A percentile compares a stretch with the other conserved stretches of the same genome.
Evolutionary conservation across 2,888 invertebrate species (phyloP).

Genomic region (Dicycla oo): DNA sequence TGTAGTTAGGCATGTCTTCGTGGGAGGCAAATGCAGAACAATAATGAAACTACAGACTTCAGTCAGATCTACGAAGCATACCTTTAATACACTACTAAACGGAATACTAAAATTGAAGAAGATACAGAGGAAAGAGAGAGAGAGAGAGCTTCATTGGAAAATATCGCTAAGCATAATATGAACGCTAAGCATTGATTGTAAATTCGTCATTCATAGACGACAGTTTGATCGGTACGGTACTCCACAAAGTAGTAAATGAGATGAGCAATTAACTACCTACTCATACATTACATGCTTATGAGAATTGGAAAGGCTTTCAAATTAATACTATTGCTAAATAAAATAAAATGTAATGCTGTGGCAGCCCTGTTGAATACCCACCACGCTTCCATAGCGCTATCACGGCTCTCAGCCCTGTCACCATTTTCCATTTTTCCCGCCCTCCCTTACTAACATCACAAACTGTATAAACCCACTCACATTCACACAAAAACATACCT

Average conservation of each 20-base stretch:
- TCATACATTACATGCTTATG: no score
- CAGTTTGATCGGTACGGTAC: no score
- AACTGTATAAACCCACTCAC: constrained; percentile 48
- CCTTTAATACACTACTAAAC: not conserved
- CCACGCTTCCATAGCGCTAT: constrained; percentile 86
- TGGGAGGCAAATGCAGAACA: not conserved
- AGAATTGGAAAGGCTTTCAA: not conserved
- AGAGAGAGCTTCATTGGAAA: not conserved
- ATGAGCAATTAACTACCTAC: no score
- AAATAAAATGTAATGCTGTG: constrained; percentile 5
- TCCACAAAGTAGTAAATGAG: no score
- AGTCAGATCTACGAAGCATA: not conserved
- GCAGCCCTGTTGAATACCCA: constrained; percentile 80
- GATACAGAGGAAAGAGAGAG: no score
- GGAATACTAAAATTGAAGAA: not conserved
- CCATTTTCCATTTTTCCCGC: constrained; percentile 88
- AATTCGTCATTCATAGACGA: no score
- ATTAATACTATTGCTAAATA: not conserved
- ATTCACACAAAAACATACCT: constrained; percentile 47
- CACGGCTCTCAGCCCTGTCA: constrained; percentile 89
- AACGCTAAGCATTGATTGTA: no score
- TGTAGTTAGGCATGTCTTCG: no score
- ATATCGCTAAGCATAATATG: no score
- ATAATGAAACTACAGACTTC: not conserved
- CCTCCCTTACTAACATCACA: constrained; percentile 60